These are phyloP conservation scores for Campylomormyrus tamandua DNA, from an alignment of 2,113 vertebrate species.

Conservation along the genomic window DNA sequence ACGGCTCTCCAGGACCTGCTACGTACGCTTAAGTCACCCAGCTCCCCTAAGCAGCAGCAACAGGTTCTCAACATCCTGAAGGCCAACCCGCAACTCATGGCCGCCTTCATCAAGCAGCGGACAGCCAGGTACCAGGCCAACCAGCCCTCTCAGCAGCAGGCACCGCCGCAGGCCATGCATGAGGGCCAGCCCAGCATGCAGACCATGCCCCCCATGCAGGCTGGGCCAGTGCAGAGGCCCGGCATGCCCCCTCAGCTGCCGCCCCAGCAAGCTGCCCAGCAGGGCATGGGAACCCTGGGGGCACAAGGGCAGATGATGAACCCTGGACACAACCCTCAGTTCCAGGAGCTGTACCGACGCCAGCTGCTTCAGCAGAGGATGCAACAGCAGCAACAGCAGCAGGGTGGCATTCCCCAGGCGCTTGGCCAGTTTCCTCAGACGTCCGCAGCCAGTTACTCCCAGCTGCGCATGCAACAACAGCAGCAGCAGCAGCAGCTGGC, in stretches of 20 bases:
- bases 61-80: constrained; percentile 97
- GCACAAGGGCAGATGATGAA: constrained; percentile 80
- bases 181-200: constrained; percentile 70
- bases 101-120: constrained; percentile 94
- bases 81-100: constrained; percentile 97
- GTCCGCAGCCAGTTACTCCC: constrained; percentile 69
- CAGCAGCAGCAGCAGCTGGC: constrained; percentile 47
- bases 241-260: constrained; percentile 72
- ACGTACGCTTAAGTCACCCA: constrained; percentile 91
- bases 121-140: constrained; percentile 38
- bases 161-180: constrained; percentile 57
- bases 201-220: constrained; percentile 53
- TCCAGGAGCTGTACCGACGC: constrained; percentile 78
- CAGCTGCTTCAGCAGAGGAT: constrained; percentile 67
- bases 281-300: constrained; percentile 70
- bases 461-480: constrained; percentile 67
- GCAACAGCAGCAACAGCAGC: constrained; percentile 55
- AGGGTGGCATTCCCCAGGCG: constrained; percentile 67
- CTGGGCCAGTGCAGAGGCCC: constrained; percentile 67
- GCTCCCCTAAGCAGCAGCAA: constrained; percentile 94
- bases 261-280: constrained; percentile 52
- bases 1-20: constrained; percentile 56
- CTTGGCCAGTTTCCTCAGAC: constrained; percentile 83
- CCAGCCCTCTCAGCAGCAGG: constrained; percentile 11
- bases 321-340: constrained; percentile 69